Percentiles rank a stretch among this genome's conserved stretches.
These are phyloP conservation scores for Ctenosaura bakeri DNA, from an alignment of 2,797 vertebrate genomes.

Conservation along the genomic window DNA sequence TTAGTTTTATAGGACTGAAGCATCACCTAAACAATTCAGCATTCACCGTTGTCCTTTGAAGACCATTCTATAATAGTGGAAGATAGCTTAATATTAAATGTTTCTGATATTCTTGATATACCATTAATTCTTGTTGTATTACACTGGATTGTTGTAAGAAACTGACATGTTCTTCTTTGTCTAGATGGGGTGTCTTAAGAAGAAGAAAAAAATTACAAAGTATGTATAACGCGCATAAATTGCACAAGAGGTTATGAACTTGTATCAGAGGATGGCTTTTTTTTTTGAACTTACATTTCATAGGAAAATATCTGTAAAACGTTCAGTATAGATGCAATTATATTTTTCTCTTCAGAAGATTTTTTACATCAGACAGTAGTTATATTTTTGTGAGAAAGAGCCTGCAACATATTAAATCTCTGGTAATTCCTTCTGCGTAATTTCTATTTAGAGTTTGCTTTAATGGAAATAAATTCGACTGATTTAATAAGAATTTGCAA, in stretches of 20 bases:
- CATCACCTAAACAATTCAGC: background rate
- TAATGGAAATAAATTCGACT: constrained; percentile 7
- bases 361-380: background rate
- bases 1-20: background rate
- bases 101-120: background rate
- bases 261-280: background rate
- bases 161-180: background rate
- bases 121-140: background rate
- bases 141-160: background rate
- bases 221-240: background rate
- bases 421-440: background rate
- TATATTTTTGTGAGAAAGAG: background rate
- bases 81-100: background rate
- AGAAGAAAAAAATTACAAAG: background rate
- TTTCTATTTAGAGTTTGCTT: constrained; percentile 27
- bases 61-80: background rate
- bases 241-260: background rate
- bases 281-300: background rate
- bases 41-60: background rate
- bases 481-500: constrained; percentile 17
- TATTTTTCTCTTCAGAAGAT: background rate
- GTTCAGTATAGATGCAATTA: constrained; percentile 7
- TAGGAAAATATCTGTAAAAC: background rate
- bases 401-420: background rate
- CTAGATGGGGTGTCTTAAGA: background rate